Conservation (phyloP, 2,888 invertebrate species). For the Ischnus inquisitorius region DNA sequence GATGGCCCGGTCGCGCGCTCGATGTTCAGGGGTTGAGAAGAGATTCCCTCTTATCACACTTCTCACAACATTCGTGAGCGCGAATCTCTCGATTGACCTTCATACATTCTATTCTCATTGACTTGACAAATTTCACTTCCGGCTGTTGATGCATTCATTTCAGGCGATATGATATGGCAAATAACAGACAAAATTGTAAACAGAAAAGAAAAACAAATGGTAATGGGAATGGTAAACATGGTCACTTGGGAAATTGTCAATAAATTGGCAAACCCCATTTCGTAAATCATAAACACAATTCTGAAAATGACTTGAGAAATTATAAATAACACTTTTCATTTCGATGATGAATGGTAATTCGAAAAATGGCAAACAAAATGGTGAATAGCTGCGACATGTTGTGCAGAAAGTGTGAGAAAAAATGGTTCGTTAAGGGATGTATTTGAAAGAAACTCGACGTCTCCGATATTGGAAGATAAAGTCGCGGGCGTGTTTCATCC, state of each 20-base stretch:
- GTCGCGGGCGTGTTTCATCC: neutral
- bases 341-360: too few species aligned
- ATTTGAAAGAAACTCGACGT: too few species aligned
- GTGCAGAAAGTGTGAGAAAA: neutral
- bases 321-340: too few species aligned
- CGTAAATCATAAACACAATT: too few species aligned
- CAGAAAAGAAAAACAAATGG: too few species aligned
- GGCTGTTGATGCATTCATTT: neutral
- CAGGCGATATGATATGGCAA: neutral
- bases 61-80: constrained; percentile 72
- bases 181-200: neutral
- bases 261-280: neutral
- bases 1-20: neutral
- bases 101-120: constrained; percentile 72
- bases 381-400: neutral
- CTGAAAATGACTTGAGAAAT: too few species aligned
- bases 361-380: neutral
- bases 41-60: neutral
- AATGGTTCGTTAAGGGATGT: too few species aligned
- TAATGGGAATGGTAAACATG: neutral
- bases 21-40: constrained; percentile 2
- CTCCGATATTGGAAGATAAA: neutral
- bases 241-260: neutral
- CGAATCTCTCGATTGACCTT: constrained; percentile 74
- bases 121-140: constrained; percentile 10